These are phyloP conservation scores for Trematomus loennbergii DNA, from an alignment of 2,113 vertebrate species.

Conservation along the genomic window DNA sequence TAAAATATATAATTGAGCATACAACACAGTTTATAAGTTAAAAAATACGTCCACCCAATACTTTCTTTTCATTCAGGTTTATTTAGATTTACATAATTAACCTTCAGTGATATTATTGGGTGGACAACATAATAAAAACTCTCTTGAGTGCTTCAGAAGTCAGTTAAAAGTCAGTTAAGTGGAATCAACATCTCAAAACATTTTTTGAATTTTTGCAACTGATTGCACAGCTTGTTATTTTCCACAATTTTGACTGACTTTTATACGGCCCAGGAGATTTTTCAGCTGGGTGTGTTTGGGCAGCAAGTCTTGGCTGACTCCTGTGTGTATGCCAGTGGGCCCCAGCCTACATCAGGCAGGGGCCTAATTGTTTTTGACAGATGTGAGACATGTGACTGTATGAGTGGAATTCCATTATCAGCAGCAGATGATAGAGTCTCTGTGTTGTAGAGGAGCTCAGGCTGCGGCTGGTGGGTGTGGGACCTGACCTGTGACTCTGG, in stretches of 20 bases:
- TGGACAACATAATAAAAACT: background rate
- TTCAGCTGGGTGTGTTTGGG: constrained; percentile 16
- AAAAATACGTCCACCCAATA: background rate
- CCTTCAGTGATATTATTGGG: background rate
- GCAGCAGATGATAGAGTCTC: constrained; percentile 72
- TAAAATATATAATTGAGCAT: background rate
- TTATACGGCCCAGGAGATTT: constrained; percentile 4
- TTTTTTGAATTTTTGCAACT: background rate
- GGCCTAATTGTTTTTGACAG: constrained; percentile 75
- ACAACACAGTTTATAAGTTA: background rate
- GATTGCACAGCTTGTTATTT: background rate
- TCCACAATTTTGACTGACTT: background rate
- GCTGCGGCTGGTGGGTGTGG: constrained; percentile 68
- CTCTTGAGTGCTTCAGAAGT: background rate
- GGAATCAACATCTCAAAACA: background rate
- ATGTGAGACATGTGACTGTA: constrained; percentile 76
- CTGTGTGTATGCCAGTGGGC: constrained; percentile 49
- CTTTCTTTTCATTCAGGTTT: background rate
- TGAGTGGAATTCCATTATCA: constrained; percentile 70
- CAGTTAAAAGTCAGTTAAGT: background rate
- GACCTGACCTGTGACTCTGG: constrained; percentile 65
- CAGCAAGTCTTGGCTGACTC: constrained; percentile 50
- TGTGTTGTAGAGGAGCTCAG: constrained; percentile 61
- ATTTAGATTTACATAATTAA: background rate
- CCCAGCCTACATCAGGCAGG: constrained; percentile 41